Evolutionary conservation across 1,140 invertebrate genomes (phyloP), one percentile per base, ranked within the genome.

Genomic region (Pseudomyrmex pallidus): DNA sequence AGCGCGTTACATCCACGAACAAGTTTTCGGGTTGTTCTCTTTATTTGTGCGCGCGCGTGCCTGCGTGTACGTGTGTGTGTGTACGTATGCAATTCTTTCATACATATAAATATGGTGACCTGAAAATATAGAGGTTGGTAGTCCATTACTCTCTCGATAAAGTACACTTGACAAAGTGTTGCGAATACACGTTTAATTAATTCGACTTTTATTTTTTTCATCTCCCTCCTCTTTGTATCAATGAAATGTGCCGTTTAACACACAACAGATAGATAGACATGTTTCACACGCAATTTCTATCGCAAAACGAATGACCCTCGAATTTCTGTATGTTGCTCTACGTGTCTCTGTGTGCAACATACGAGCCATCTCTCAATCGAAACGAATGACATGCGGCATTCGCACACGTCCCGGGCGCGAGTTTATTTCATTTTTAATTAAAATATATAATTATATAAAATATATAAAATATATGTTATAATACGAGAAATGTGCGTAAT

Each of bases 361-460:
- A 25, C 15, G 57, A 59, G 72, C 2, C 15, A 35, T 64, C 35
- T 64, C 62, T 64, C 62, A n/a, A 64, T 80, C 17, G 67, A 59
- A 57, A 70, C 66, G 54, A 61, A 59, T 80, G 44, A 70, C 12
- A 46, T 56, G 46, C 25, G 22, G 63, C n/a, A 35, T 35, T 35
- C 35, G 22, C 76, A 46, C 13, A 20, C 7, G 20, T 22, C 15
- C 50, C 2, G 22, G 22, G 35, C 4, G 35, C 25, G 54, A 52
- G 54, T 80, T 80, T 72, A 80, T 72, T 72, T 80, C 72, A 80
- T 35, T 35, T 35, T 35, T 80, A 61, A 80, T 80, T 80, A 80
- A 80, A 80, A 80, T 46, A 35, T 35, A 17, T 72, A 70, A 80
- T 80, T 80, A 80, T 35, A 5, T 35, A n/a, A n/a, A n/a, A n/a